Conservation (phyloP, 2,113 vertebrate species). For the Dasyurus viverrinus region DNA sequence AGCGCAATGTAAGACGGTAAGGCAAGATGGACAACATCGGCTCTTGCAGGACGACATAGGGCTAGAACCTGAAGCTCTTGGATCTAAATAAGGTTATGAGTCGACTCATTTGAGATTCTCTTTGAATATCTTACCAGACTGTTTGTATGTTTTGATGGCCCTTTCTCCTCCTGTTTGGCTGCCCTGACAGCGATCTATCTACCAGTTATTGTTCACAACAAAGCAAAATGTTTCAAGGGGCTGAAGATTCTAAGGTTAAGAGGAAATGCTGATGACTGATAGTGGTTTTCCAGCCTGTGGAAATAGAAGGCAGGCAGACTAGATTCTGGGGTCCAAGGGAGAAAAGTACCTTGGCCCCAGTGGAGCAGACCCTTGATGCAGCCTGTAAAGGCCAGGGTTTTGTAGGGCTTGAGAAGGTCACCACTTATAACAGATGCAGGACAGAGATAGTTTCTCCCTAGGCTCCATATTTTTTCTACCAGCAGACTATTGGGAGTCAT, state of each 20-base stretch:
- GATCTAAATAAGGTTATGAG: not conserved
- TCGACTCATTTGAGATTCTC: not conserved
- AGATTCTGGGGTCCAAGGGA: not conserved
- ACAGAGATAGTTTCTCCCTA: not conserved
- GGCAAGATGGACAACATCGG: not conserved
- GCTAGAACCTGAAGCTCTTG: not conserved
- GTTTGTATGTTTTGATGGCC: not conserved
- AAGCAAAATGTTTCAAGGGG: not conserved
- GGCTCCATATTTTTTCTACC: not conserved
- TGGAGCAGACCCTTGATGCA: not conserved
- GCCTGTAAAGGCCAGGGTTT: not conserved
- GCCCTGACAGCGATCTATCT: not conserved
- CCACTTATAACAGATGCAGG: not conserved
- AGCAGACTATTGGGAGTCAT: not conserved
- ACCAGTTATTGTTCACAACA: not conserved
- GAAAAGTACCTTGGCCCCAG: not conserved
- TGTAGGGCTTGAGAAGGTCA: not conserved
- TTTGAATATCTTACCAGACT: not conserved
- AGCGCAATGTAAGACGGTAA: not conserved
- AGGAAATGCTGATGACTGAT: not conserved
- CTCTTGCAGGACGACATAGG: not conserved
- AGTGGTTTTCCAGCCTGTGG: not conserved
- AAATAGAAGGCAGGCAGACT: not conserved
- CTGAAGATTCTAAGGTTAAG: not conserved
- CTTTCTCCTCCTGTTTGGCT: not conserved